These are phyloP conservation scores for Epizoanthus ramosus DNA, from an alignment of 92 coral and sea anemone species.

Conservation along the genomic window DNA sequence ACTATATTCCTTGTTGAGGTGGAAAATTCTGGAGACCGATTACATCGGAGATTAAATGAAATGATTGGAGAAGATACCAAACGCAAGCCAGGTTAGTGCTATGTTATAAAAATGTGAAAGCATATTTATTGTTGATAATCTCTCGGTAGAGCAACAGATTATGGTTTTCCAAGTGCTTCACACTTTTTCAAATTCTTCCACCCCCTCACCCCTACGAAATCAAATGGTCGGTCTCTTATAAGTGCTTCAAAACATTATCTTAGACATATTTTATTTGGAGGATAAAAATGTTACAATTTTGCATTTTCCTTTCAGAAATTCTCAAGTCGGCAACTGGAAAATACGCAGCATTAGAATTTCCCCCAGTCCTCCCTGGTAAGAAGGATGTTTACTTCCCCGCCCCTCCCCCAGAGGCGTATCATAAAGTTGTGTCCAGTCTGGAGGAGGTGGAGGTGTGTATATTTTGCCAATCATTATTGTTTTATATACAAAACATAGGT, in stretches of 20 bases:
- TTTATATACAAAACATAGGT: too few relatives aligned
- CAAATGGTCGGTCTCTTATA: too few relatives aligned
- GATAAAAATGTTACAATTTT: neutral
- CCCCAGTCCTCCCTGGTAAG: constrained; percentile 29
- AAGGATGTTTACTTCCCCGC: constrained; percentile 61
- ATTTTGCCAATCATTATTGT: neutral
- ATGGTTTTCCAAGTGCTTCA: too few relatives aligned
- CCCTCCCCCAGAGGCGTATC: constrained; percentile 65
- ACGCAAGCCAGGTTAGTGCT: constrained; percentile 46
- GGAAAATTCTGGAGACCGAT: constrained; percentile 34
- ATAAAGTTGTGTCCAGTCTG: constrained; percentile 45
- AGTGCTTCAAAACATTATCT: neutral
- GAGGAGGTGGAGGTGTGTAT: constrained; percentile 68
- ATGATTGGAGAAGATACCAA: constrained; percentile 45
- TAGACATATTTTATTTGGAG: neutral
- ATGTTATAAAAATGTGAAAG: neutral
- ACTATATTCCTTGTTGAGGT: constrained; percentile 55
- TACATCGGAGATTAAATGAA: constrained; percentile 47
- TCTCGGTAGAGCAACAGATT: too few relatives aligned
- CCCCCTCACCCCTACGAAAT: too few relatives aligned
- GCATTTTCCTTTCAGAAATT: constrained; percentile 47
- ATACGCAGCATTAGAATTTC: constrained; percentile 59
- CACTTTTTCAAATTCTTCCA: too few relatives aligned
- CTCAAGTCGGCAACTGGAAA: constrained; percentile 38
- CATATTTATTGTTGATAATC: neutral